phyloP scores from a whole-genome alignment of 2,888 invertebrate species.

The Argyresthia albistria region DNA sequence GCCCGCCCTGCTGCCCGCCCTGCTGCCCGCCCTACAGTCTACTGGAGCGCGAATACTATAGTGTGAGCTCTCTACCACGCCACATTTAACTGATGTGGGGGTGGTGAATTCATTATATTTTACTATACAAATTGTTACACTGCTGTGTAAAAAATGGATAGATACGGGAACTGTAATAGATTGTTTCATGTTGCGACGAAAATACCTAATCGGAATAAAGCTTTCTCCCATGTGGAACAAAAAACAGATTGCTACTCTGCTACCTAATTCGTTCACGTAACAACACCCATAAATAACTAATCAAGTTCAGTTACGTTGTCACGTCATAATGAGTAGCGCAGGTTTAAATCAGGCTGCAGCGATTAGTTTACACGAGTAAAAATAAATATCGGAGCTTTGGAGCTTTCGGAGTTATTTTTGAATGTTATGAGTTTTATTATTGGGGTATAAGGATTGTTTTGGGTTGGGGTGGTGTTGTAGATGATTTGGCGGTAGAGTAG shows the following conservation, averaged over 20 bases:
- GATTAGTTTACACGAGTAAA: constrained; percentile 4
- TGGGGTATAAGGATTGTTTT: neutral
- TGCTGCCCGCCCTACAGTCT: constrained; percentile 2
- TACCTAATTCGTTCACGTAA: too few relatives aligned
- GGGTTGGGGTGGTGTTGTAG: neutral
- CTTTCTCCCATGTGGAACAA: too few relatives aligned
- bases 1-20: constrained; percentile 6
- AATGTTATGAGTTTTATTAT: neutral
- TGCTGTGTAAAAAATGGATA: too few relatives aligned
- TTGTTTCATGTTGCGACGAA: too few relatives aligned
- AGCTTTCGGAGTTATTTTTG: neutral
- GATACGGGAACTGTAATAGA: too few relatives aligned
- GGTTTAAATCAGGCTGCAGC: constrained; percentile 1
- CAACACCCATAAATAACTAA: too few relatives aligned
- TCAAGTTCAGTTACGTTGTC: neutral
- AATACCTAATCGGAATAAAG: too few relatives aligned
- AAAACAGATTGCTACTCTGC: too few relatives aligned
- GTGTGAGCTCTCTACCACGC: too few relatives aligned
- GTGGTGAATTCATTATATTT: too few relatives aligned
- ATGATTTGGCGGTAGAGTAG: constrained; percentile 3
- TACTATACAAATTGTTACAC: too few relatives aligned
- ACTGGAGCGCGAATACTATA: neutral
- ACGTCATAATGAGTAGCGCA: neutral
- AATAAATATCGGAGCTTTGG: constrained; percentile 1
- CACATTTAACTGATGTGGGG: too few relatives aligned